Evolutionary conservation across 2,797 vertebrate genomes (phyloP), one percentile per base, ranked within the genome.

Genomic region (Girardinus metallicus): DNA sequence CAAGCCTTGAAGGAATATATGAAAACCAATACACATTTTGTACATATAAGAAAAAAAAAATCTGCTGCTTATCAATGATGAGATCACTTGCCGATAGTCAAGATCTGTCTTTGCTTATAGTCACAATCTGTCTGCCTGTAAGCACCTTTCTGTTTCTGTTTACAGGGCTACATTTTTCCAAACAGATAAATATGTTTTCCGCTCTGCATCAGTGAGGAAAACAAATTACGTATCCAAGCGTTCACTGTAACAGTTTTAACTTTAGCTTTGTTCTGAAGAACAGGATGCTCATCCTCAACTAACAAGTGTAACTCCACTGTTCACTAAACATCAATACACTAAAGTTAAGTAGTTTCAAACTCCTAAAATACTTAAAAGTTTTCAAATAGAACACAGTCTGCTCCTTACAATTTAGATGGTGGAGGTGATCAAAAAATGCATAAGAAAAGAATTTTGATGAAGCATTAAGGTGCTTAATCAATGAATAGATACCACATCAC

Each of bases 1-100:
- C 55, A n/a, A 77, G 73, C 46, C 79, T 84, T 66, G 80, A 85
- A 80, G 75, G n/a, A 18, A n/a, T n/a, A 81, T 81, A 83, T 88
- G 18, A 78, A 87, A 83, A 74, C 68, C 16, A 36, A 77, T 51
- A 64, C 44, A 76, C 82, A 62, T 64, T 86, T 55, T 66, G 29
- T 31, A 29, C 39, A 77, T 75, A 78, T 70, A 73, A 64, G 71
- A 64, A 70, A 76, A 41, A 60, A 75, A 70, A 72, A 71, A 46
- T 46, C 39, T 34, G 34, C 18, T 23, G 26, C 36, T 80, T 74
- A 55, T 81, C 71, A 73, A 70, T 68, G 51, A 74, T 75, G 73
- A 76, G n/a, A 86, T 73, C 34, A 71, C 57, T 68, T 71, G 31
- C 12, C 46, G 62, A 81, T 82, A n/a, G 80, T 82, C 77, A 74